phyloP scores from a whole-genome alignment of 2,888 invertebrate species.

The Parasteatoda lunata region DNA sequence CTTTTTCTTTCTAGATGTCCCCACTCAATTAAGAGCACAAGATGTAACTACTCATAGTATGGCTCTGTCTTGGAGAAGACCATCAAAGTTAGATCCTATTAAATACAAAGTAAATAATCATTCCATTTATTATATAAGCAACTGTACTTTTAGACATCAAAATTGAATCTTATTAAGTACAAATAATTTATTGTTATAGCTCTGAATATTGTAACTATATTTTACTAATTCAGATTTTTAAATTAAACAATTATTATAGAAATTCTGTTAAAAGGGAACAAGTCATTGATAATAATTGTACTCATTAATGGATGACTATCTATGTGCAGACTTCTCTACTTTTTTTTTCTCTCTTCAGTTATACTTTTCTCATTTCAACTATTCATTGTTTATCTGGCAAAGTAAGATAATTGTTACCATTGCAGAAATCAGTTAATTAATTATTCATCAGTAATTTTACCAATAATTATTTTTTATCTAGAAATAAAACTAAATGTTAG shows the following conservation, averaged over 20 bases:
- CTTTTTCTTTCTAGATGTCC: conserved; percentile 81
- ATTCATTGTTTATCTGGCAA: neutral
- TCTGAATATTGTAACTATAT: too few relatives aligned
- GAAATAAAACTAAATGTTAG: too few relatives aligned
- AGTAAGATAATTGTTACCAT: neutral
- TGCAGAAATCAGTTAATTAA: too few relatives aligned
- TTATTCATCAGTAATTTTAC: neutral
- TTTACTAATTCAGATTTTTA: too few relatives aligned
- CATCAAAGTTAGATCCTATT: conserved; percentile 89
- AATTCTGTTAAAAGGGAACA: too few relatives aligned
- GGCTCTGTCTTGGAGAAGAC: conserved; percentile 92
- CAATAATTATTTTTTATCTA: neutral
- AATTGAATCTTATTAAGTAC: neutral
- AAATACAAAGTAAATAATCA: conserved; percentile 81
- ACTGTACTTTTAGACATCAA: neutral
- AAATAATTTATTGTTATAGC: too few relatives aligned
- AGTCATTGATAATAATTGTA: too few relatives aligned
- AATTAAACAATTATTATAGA: too few relatives aligned
- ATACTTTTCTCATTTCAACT: neutral
- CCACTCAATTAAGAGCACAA: conserved; percentile 88
- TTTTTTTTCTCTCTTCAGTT: too few relatives aligned
- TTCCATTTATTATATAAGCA: neutral
- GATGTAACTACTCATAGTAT: conserved; percentile 95
- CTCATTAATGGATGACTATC: too few relatives aligned
- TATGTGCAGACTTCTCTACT: too few relatives aligned